These are phyloP conservation scores for Scaptomyza polygonia DNA, from an alignment of 2,888 invertebrate genomes.

Conservation along the genomic window DNA sequence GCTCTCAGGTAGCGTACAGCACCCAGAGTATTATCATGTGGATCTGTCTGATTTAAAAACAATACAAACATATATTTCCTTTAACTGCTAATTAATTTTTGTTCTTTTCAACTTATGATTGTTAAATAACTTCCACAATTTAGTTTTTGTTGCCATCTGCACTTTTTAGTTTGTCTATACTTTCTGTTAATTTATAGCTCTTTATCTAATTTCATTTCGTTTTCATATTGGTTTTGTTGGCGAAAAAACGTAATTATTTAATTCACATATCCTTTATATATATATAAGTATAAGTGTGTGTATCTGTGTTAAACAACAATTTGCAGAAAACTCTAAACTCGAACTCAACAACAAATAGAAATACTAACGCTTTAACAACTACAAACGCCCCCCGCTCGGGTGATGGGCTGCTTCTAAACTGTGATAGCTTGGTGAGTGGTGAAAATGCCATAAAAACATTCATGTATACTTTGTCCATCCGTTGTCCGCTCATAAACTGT, in stretches of 20 bases:
- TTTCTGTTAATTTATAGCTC: constrained; percentile 41
- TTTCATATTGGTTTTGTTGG: constrained; percentile 41
- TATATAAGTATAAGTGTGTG: constrained; percentile 31
- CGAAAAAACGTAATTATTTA: constrained; percentile 5
- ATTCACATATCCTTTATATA: constrained; percentile 28
- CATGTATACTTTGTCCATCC: constrained; percentile 11
- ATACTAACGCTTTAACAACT: constrained; percentile 81
- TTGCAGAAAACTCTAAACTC: constrained; percentile 83
- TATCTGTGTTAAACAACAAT: constrained; percentile 47
- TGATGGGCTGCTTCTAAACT: constrained; percentile 83
- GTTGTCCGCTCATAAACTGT: constrained; percentile 35
- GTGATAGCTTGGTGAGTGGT: constrained; percentile 84
- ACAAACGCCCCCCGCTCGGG: constrained; percentile 82
- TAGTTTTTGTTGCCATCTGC: constrained; percentile 7
- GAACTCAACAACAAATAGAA: constrained; percentile 71
- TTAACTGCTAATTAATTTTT: constrained; percentile 17
- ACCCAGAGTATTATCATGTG: not conserved
- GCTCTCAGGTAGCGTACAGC: constrained; percentile 85
- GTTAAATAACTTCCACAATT: constrained; percentile 7
- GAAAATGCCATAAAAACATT: constrained; percentile 37
- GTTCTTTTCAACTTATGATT: not conserved
- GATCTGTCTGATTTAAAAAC: constrained; percentile 7
- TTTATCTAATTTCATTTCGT: constrained; percentile 43
- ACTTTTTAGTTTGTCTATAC: constrained; percentile 14
- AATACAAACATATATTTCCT: not conserved